phyloP scores from a whole-genome alignment of 2,113 vertebrate genomes.

The Oxyruncus cristatus region DNA sequence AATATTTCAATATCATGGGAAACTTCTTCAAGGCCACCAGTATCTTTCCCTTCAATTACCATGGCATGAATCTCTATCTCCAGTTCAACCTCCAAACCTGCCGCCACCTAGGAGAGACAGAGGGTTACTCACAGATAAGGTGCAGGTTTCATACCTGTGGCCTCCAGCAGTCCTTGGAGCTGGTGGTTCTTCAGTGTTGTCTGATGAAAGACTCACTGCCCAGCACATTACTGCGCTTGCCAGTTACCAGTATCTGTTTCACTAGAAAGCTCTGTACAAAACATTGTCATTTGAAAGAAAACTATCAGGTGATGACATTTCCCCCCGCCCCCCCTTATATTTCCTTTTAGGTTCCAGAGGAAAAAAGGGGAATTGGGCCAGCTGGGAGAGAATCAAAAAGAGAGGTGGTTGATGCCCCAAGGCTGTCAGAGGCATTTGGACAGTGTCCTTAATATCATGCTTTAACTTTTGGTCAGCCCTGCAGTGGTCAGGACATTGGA shows the following conservation, averaged over 20 bases:
- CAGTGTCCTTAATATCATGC: background rate
- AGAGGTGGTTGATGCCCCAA: background rate
- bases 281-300: background rate
- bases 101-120: slow-evolving; percentile 80
- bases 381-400: background rate
- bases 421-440: background rate
- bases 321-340: background rate
- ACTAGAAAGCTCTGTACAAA: background rate
- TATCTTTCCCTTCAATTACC: slow-evolving; percentile 46
- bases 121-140: background rate
- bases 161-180: background rate
- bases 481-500: background rate
- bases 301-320: background rate
- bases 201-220: background rate
- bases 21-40: slow-evolving; percentile 59
- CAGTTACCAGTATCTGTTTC: background rate
- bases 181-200: background rate
- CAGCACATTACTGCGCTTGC: background rate
- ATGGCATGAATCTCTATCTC: slow-evolving; percentile 82
- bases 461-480: background rate
- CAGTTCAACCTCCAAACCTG: slow-evolving; percentile 82
- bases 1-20: slow-evolving; percentile 79
- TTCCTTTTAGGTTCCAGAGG: background rate
- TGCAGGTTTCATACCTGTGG: background rate
- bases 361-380: background rate